phyloP scores from a whole-genome alignment of 2,113 vertebrate genomes.

The Cephalopterus ornatus region DNA sequence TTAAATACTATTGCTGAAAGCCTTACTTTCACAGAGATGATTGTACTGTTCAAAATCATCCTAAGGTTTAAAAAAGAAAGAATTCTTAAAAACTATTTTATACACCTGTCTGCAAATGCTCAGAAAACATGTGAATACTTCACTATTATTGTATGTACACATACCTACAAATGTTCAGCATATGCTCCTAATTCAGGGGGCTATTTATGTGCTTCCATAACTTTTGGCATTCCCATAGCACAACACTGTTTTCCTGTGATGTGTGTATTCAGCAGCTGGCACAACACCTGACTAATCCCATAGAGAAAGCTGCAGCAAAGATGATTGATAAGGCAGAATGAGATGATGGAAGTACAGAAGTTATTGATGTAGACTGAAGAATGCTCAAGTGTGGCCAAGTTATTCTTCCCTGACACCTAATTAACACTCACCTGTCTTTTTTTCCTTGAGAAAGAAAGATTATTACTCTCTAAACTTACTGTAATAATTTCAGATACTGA shows the following conservation, averaged over 20 bases:
- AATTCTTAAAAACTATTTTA: neutral
- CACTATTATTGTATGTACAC: neutral
- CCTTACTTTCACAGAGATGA: neutral
- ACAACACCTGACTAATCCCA: neutral
- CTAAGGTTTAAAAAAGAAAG: neutral
- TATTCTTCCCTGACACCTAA: neutral
- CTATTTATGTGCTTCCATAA: neutral
- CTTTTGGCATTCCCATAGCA: neutral
- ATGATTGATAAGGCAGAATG: neutral
- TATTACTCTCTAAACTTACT: neutral
- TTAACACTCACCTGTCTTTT: neutral
- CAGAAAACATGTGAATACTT: neutral
- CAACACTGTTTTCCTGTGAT: neutral
- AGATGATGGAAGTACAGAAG: neutral
- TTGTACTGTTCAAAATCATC: neutral
- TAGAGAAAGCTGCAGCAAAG: neutral
- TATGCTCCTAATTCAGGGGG: neutral
- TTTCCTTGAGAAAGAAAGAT: neutral
- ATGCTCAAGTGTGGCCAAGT: neutral
- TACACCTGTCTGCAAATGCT: neutral
- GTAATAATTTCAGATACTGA: neutral
- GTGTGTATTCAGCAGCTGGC: neutral
- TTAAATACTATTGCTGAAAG: neutral
- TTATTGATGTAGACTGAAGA: neutral
- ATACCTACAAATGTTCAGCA: neutral